Base-by-base conservation (phyloP, 2,113 vertebrate species). In the Tragelaphus scriptus region DNA sequence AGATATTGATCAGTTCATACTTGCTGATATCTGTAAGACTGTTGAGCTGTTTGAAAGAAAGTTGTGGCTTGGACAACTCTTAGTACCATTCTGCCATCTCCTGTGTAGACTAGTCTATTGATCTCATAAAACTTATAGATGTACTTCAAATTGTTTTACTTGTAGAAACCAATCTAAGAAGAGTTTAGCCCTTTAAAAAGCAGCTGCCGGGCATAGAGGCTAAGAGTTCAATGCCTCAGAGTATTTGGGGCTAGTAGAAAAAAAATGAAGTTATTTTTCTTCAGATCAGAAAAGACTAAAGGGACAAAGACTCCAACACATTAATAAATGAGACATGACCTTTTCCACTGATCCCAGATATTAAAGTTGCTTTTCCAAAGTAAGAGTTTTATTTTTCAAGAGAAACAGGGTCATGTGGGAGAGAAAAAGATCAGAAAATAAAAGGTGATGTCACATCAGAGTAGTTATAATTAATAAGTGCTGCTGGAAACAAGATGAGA, bases 241-340 rank as follows among this genome's bases (percentile, higher is more conserved):
- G 97, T 97, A 96, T 98, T 94, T 95, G 90, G 91, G 94, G 71
- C 87, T 98, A 89, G 86, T 58, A 92, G 97, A 51, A 96, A 97
- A 96, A 98, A 97, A 98, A 97, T 96, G 71, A 97, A 98, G 96
- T 97, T 98, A 98, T 98, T 98, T 98, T 98, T 98, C 97, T 98
- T 98, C 91, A 96, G 94, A 94, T 98, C 97, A 97, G 95, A 98
- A 94, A 98, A 96, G 97, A 98, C 96, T 97, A 96, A 98, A 96
- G 96, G 97, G 98, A 98, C 97, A 98, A 98, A 97, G 93, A 94
- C 79, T 98, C 84, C 86, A 97, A 93, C 91, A 97, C 89, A 97
- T 97, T 98, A 98, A 98, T 98, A 98, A 98, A 98, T 98, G 98
- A 98, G 97, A 98, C 97, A 88, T 97, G 98, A 98, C 97, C 97